Conservation (phyloP, 2,797 vertebrate species). For the Cyprinella venusta region DNA sequence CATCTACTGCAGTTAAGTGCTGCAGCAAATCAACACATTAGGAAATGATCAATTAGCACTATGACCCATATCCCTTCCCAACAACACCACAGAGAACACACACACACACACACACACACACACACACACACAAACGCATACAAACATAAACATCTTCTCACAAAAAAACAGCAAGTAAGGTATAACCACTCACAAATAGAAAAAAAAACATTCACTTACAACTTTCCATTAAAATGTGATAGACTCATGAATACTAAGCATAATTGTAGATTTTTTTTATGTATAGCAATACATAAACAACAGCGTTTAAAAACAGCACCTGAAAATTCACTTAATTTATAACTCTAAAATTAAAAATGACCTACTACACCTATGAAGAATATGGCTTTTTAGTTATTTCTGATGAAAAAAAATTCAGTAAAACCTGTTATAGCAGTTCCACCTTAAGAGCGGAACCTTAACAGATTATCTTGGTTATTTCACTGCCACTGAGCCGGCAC, state of each 20-base stretch:
- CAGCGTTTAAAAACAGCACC: background rate
- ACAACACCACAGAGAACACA: constrained; percentile 47
- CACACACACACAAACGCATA: constrained; percentile 49
- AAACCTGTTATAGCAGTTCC: constrained; percentile 76
- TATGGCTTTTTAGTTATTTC: constrained; percentile 9
- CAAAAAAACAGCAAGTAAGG: constrained; percentile 17
- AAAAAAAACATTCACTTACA: background rate
- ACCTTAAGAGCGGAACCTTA: constrained; percentile 99
- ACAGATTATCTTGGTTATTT: constrained; percentile 99
- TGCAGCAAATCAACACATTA: constrained; percentile 83
- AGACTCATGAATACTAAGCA: background rate
- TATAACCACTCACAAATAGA: background rate
- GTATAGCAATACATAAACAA: constrained; percentile 6
- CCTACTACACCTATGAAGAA: background rate
- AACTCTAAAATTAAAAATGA: background rate
- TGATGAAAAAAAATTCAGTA: constrained; percentile 38
- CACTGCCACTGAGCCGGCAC: constrained; percentile 99
- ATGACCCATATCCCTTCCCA: constrained; percentile 70
- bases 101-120: constrained; percentile 59
- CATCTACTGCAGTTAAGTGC: constrained; percentile 77
- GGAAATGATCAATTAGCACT: constrained; percentile 80
- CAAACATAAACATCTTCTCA: constrained; percentile 32
- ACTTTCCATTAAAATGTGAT: background rate
- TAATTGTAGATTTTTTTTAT: background rate
- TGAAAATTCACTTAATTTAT: background rate